Evolutionary conservation across 2,888 invertebrate species (phyloP), one percentile per base, ranked within the genome.

Genomic region (Carcina quercana): DNA sequence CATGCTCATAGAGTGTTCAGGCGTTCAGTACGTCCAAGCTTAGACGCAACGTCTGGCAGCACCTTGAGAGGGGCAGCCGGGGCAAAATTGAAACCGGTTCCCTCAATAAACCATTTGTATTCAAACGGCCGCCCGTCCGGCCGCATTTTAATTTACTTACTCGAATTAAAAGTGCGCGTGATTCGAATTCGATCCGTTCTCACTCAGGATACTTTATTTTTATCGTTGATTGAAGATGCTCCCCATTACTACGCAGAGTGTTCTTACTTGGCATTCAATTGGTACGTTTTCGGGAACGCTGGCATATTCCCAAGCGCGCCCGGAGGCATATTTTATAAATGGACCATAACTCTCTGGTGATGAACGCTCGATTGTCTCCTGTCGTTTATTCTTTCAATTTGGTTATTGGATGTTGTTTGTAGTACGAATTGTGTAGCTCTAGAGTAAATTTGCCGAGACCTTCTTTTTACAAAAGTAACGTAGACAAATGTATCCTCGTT

Each of bases 101-200:
- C 59, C 61, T 60, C 68, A 68, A 70, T 69, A 71, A 67, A 78
- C 67, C 72, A 79, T 83, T 83, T 80, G 82, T 80, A 83, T 83
- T 82, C 82, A 76, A 74, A 72, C 68, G 50, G 55, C 48, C 50
- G 38, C 45, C 38, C 56, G 59, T 53, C 66, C 62, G 52, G 78
- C 76, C 80, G 69, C 78, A 74, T 78, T 82, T 83, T 83, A 83
- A 83, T 83, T 82, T 83, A 83, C 80, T 82, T 78, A 78, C 68
- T 61, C 62, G 69, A 78, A 80, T 83, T 80, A 80, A 80, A 80
- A 79, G 43, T 70, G 75, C 65, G 75, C 82, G 82, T 82, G 82
- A 72, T 78, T 60, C 62, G 79, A 78, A 78, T 80, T 39, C 63
- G 54, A 72, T 69, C 57, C 53, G 48, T 41, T 63, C 66, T 67